Conservation (phyloP, 1,140 invertebrate genomes). For the Drosophila ohnishii region DNA sequence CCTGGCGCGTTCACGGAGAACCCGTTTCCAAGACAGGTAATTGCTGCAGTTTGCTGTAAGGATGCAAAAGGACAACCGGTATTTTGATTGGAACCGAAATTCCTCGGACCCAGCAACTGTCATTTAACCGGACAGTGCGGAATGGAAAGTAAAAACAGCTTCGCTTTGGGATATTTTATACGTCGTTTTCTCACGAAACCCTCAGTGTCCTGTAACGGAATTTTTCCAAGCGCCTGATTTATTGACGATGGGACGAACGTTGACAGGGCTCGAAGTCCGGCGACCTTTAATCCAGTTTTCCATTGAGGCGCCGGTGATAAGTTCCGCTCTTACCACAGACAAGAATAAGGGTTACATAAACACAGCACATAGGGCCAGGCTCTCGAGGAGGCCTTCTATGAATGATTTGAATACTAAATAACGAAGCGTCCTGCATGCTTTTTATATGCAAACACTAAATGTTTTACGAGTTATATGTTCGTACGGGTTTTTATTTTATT, state of each 20-base stretch:
- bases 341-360: conserved; percentile 61
- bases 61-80: conserved; percentile 50
- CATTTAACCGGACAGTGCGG: conserved; percentile 47
- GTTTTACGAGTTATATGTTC: conserved; percentile 19
- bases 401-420: conserved; percentile 36
- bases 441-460: conserved; percentile 37
- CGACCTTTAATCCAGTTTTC: conserved; percentile 62
- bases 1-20: conserved; percentile 15
- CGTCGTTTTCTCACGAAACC: conserved; percentile 65
- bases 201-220: conserved; percentile 59
- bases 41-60: conserved; percentile 15
- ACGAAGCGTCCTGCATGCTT: conserved; percentile 18
- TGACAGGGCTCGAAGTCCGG: conserved; percentile 54
- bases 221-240: conserved; percentile 47
- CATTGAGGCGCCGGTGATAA: conserved; percentile 43
- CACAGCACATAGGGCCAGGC: conserved; percentile 21
- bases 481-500: conserved; percentile 23
- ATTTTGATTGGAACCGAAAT: conserved; percentile 40
- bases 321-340: conserved; percentile 40
- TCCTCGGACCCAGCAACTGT: conserved; percentile 39
- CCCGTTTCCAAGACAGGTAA: conserved; percentile 23
- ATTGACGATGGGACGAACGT: conserved; percentile 51
- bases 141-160: conserved; percentile 45
- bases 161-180: conserved; percentile 63
- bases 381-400: conserved; percentile 1